Evolutionary conservation across 2,113 vertebrate genomes (phyloP).

Genomic region (Plecturocebus donacophilus): DNA sequence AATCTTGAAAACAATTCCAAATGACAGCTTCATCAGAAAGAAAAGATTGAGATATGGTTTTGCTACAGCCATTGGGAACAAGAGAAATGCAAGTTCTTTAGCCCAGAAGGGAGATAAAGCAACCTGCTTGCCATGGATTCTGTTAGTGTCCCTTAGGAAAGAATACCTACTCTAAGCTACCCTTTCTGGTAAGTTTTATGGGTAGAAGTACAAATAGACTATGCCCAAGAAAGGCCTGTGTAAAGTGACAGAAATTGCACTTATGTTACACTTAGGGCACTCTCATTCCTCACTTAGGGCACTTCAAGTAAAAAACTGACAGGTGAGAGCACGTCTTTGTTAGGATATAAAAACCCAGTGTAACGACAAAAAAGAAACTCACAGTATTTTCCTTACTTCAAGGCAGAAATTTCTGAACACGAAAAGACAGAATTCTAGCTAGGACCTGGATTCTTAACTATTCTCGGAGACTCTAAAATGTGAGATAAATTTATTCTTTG

Average conservation of each 20-base stretch:
- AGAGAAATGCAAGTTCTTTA: slow-evolving; percentile 41
- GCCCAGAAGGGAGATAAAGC: slow-evolving; percentile 44
- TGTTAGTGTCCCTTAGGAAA: slow-evolving; percentile 39
- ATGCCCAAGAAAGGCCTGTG: neutral
- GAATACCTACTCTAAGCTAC: neutral
- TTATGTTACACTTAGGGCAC: slow-evolving; percentile 56
- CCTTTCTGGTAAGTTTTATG: slow-evolving; percentile 36
- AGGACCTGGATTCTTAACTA: neutral
- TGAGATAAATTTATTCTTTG: neutral
- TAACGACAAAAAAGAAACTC: neutral
- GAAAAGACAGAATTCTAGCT: neutral
- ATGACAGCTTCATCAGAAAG: slow-evolving; percentile 30
- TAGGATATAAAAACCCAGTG: slow-evolving; percentile 18
- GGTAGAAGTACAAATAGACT: slow-evolving; percentile 50
- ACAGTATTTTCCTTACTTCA: slow-evolving; percentile 31
- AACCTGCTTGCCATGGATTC: neutral
- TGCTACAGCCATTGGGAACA: slow-evolving; percentile 10
- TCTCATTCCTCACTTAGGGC: slow-evolving; percentile 52
- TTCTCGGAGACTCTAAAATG: neutral
- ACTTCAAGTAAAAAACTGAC: slow-evolving; percentile 51
- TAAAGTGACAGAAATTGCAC: slow-evolving; percentile 70
- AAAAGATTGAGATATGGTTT: slow-evolving; percentile 39
- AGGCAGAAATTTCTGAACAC: neutral
- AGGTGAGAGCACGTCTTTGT: neutral
- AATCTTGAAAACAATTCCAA: slow-evolving; percentile 19